Evolutionary conservation across 2,888 invertebrate genomes (phyloP).

Genomic region (Nephrotoma appendiculata): DNA sequence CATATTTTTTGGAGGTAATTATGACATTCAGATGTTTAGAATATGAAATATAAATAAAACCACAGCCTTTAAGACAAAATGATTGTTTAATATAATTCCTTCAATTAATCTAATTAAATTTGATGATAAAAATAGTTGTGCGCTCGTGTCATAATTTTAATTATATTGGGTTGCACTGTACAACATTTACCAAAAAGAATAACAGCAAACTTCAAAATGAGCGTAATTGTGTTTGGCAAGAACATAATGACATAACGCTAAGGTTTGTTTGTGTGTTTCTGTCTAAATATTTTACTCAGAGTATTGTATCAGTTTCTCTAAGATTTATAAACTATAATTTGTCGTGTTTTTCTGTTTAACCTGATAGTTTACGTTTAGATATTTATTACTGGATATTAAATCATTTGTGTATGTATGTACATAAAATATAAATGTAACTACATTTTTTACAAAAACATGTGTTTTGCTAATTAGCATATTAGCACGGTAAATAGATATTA

Average conservation of each 20-base stretch:
- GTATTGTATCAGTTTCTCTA: not conserved
- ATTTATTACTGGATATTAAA: not conserved
- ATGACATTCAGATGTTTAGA: not conserved
- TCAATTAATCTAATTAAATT: not conserved
- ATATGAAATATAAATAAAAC: not conserved
- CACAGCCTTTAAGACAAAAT: not conserved
- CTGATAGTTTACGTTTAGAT: not conserved
- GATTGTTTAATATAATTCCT: not conserved
- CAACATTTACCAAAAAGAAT: not conserved
- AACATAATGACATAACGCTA: not conserved
- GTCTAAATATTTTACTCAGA: not conserved
- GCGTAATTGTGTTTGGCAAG: not conserved
- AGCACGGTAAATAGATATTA: not conserved
- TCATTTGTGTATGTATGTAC: not conserved
- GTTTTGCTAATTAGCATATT: not conserved
- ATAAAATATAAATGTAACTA: not conserved
- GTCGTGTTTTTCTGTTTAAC: not conserved
- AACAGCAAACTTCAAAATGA: not conserved
- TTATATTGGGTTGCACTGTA: not conserved
- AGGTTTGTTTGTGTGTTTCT: not conserved
- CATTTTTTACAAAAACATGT: not conserved
- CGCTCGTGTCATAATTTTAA: not conserved
- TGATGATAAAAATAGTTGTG: not conserved
- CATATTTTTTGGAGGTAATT: not conserved
- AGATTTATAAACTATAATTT: not conserved